Percentiles rank a stretch among this genome's conserved stretches.
These are phyloP conservation scores for Xyrauchen texanus DNA, from an alignment of 2,113 vertebrate genomes.

Conservation along the genomic window DNA sequence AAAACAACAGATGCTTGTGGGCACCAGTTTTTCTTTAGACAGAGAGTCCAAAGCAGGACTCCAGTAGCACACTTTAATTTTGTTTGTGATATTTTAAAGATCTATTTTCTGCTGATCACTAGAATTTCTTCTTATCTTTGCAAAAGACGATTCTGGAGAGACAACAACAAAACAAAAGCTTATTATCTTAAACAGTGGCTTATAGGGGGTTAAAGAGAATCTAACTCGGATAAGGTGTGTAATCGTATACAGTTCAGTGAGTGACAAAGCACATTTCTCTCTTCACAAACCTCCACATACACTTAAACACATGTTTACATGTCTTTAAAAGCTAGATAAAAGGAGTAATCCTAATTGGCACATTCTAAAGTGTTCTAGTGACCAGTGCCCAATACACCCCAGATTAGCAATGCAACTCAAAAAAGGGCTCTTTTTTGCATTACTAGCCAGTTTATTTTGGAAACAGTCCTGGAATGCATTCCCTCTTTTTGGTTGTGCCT, in stretches of 20 bases:
- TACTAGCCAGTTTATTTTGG: slow-evolving; percentile 43
- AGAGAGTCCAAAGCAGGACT: background rate
- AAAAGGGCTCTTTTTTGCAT: slow-evolving; percentile 22
- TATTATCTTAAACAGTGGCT: background rate
- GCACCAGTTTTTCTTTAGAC: slow-evolving; percentile 1
- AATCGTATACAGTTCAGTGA: too few relatives aligned
- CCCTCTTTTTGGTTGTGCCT: slow-evolving; percentile 35
- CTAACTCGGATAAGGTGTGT: slow-evolving; percentile 8
- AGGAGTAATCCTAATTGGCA: slow-evolving; percentile 31
- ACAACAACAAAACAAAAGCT: background rate
- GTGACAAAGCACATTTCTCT: slow-evolving; percentile 2
- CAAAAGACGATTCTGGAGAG: background rate
- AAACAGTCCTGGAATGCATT: slow-evolving; percentile 27
- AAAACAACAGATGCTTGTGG: slow-evolving; percentile 51
- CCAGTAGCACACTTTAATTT: background rate
- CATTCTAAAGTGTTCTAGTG: slow-evolving; percentile 33
- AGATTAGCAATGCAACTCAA: slow-evolving; percentile 28
- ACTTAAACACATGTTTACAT: background rate
- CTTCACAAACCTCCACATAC: slow-evolving; percentile 16
- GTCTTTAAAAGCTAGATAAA: slow-evolving; percentile 33
- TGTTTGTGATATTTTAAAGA: background rate
- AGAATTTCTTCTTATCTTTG: too few relatives aligned
- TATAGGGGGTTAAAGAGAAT: background rate
- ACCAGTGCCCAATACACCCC: slow-evolving; percentile 28
- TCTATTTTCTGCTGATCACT: background rate